phyloP scores from a whole-genome alignment of 2,888 invertebrate genomes.

The Meandrusa payeni region DNA sequence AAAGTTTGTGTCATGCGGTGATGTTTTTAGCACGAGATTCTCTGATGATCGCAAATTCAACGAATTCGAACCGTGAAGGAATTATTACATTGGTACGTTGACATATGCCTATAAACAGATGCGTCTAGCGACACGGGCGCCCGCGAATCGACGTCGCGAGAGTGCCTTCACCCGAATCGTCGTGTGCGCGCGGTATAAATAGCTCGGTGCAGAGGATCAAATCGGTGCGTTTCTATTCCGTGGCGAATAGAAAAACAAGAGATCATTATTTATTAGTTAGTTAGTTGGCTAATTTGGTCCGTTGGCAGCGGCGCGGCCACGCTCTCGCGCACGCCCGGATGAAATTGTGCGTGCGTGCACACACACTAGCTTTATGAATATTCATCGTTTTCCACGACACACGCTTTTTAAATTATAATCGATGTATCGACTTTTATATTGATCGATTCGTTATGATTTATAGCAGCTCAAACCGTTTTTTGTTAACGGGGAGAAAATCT shows the following conservation, averaged over 20 bases:
- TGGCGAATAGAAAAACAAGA: slow-evolving; percentile 78
- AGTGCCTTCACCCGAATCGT: slow-evolving; percentile 78
- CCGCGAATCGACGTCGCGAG: slow-evolving; percentile 66
- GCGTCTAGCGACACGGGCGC: slow-evolving; percentile 50
- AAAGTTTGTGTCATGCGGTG: too few species aligned
- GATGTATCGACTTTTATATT: not conserved
- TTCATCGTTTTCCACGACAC: slow-evolving; percentile 25
- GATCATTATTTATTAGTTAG: slow-evolving; percentile 80
- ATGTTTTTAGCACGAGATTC: too few species aligned
- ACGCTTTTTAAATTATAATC: slow-evolving; percentile 12
- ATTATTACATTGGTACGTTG: too few species aligned
- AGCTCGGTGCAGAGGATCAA: slow-evolving; percentile 64
- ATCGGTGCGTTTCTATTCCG: slow-evolving; percentile 73
- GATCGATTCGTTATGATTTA: not conserved
- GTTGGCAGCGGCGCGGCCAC: slow-evolving; percentile 71
- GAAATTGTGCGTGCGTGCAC: slow-evolving; percentile 73
- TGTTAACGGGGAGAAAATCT: too few species aligned
- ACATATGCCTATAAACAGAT: too few species aligned
- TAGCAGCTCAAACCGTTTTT: too few species aligned
- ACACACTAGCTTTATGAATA: slow-evolving; percentile 31
- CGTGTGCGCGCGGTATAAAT: slow-evolving; percentile 74
- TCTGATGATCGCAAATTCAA: too few species aligned
- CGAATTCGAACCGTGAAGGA: too few species aligned
- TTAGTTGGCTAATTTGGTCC: slow-evolving; percentile 79
- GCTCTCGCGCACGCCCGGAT: slow-evolving; percentile 71